These are phyloP conservation scores for Aldrovandia affinis DNA, from an alignment of 2,797 vertebrate species.

Conservation along the genomic window DNA sequence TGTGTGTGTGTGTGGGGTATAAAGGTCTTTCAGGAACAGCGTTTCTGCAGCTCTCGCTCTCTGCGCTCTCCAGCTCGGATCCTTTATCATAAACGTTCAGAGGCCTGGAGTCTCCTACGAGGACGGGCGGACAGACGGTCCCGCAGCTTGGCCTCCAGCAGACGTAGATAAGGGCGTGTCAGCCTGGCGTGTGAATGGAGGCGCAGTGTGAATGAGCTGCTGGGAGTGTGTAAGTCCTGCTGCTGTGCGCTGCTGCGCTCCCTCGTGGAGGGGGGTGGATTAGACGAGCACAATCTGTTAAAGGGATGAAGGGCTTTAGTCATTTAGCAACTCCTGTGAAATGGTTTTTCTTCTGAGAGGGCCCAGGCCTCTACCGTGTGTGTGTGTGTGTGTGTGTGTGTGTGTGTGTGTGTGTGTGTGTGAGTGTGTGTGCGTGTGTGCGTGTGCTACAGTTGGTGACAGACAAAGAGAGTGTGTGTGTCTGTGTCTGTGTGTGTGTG, in stretches of 20 bases:
- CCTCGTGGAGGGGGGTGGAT: neutral
- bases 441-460: neutral
- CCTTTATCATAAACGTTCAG: neutral
- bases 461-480: neutral
- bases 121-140: neutral
- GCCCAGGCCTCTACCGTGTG: neutral
- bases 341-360: neutral
- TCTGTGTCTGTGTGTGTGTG: neutral
- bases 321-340: neutral
- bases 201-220: neutral
- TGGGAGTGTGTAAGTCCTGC: neutral
- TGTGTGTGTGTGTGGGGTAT: neutral
- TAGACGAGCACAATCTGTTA: slow-evolving; percentile 1
- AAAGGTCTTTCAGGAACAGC: neutral
- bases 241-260: neutral
- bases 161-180: neutral
- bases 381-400: neutral
- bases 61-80: neutral
- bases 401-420: slow-evolving; percentile 14
- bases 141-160: no score
- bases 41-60: neutral
- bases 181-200: neutral
- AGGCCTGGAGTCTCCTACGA: neutral
- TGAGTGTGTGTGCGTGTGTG: neutral
- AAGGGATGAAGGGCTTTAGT: neutral